Evolutionary conservation across 2,113 vertebrate genomes (phyloP).

Genomic region (Leptobrachium leishanense): DNA sequence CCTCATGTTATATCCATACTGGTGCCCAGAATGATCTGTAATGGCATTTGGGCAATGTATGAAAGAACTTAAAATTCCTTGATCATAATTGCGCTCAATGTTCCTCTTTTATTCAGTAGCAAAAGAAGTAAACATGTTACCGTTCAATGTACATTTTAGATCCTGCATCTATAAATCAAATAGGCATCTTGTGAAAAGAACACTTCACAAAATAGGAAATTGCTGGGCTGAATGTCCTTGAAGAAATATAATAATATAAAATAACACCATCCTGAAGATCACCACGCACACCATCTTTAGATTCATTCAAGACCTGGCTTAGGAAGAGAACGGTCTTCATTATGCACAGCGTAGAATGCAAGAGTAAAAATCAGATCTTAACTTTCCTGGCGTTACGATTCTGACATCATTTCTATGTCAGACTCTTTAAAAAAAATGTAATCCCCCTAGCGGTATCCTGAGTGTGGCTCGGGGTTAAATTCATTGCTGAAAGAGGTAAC

Average conservation of each 20-base stretch:
- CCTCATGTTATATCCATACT: constrained; percentile 34
- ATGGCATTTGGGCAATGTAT: constrained; percentile 39
- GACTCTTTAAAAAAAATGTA: no score
- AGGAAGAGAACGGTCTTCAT: no score
- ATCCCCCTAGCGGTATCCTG: no score
- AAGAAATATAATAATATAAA: no score
- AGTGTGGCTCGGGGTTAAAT: no score
- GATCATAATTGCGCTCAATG: constrained; percentile 52
- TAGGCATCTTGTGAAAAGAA: constrained; percentile 26
- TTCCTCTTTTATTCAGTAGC: constrained; percentile 49
- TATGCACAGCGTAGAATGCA: no score
- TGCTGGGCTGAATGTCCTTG: not conserved
- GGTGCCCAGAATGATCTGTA: constrained; percentile 45
- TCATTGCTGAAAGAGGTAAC: no score
- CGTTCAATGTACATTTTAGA: not conserved
- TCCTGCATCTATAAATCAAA: constrained; percentile 15
- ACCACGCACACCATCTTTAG: not conserved
- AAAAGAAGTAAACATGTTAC: constrained; percentile 42
- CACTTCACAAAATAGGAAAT: constrained; percentile 19
- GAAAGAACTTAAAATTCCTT: constrained; percentile 44
- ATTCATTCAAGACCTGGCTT: no score
- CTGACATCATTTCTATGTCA: no score
- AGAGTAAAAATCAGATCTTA: no score
- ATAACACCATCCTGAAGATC: not conserved
- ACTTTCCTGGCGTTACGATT: no score